These are phyloP conservation scores for Protosalanx chinensis DNA, from an alignment of 2,797 vertebrate species.

Conservation along the genomic window DNA sequence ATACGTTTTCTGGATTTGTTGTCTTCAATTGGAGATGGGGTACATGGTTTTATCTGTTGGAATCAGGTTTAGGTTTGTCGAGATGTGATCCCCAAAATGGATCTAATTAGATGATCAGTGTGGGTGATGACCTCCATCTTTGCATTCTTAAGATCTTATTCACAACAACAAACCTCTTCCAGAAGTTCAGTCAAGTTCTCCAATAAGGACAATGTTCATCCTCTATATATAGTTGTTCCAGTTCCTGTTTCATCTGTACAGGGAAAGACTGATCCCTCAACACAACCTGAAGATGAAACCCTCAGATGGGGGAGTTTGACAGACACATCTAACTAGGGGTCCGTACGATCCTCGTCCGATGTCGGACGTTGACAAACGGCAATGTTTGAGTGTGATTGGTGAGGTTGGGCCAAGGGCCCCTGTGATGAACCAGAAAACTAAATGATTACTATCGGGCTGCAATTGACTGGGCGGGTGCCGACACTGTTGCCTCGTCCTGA, in stretches of 20 bases:
- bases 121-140: neutral
- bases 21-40: neutral
- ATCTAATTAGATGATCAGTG: neutral
- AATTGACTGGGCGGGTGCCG: conserved; percentile 86
- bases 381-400: conserved; percentile 81
- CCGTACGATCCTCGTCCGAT: conserved; percentile 66
- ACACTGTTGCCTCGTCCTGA: conserved; percentile 81
- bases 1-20: neutral
- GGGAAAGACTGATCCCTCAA: neutral
- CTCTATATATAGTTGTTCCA: neutral
- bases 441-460: conserved; percentile 89
- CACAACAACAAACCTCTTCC: too few relatives aligned
- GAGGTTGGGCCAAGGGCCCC: conserved; percentile 79
- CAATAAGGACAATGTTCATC: too few relatives aligned
- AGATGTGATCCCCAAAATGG: neutral
- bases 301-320: conserved; percentile 51
- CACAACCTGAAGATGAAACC: neutral
- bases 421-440: conserved; percentile 95
- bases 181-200: too few relatives aligned
- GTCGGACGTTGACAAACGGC: conserved; percentile 82
- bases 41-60: neutral
- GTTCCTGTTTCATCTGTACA: neutral
- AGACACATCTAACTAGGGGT: conserved; percentile 62
- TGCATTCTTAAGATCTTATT: too few relatives aligned
- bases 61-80: neutral